These are phyloP conservation scores for Chymomyza fuscimana DNA, from an alignment of 2,888 invertebrate genomes.

Conservation along the genomic window DNA sequence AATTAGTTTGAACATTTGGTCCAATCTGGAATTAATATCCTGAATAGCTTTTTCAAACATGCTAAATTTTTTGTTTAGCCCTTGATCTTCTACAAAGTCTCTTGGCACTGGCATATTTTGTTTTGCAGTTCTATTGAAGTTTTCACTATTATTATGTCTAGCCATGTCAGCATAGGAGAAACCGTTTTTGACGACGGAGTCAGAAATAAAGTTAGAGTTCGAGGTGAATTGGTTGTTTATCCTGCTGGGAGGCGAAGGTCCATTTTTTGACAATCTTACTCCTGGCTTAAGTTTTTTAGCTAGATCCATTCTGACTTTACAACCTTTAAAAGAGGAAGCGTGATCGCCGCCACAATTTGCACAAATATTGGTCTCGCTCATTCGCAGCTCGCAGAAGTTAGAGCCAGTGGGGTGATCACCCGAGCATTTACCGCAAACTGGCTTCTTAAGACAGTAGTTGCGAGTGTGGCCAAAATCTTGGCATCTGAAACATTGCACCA, in stretches of 20 bases:
- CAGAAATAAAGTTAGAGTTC: background rate
- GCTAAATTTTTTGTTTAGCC: background rate
- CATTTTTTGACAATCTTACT: background rate
- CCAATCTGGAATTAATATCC: slow-evolving; percentile 27
- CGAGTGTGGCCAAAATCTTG: slow-evolving; percentile 8
- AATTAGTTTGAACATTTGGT: slow-evolving; percentile 22
- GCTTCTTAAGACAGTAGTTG: slow-evolving; percentile 8
- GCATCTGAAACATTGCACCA: background rate
- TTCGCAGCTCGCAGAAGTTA: too few species aligned
- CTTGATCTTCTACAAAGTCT: background rate
- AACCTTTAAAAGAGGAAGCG: too few species aligned
- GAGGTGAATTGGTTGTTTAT: background rate
- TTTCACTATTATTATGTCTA: background rate
- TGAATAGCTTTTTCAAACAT: slow-evolving; percentile 16
- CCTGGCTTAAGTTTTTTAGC: slow-evolving; percentile 10
- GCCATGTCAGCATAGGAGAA: slow-evolving; percentile 20
- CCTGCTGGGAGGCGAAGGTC: background rate
- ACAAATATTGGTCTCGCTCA: too few species aligned
- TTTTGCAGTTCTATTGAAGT: background rate
- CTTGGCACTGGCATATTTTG: slow-evolving; percentile 6
- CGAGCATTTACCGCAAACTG: slow-evolving; percentile 12
- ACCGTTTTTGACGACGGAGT: slow-evolving; percentile 8
- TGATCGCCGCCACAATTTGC: too few species aligned
- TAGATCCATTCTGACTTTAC: too few species aligned
- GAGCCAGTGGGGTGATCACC: slow-evolving; percentile 2